phyloP scores from a whole-genome alignment of 2,888 invertebrate genomes.

The Acanthosoma haemorrhoidale region DNA sequence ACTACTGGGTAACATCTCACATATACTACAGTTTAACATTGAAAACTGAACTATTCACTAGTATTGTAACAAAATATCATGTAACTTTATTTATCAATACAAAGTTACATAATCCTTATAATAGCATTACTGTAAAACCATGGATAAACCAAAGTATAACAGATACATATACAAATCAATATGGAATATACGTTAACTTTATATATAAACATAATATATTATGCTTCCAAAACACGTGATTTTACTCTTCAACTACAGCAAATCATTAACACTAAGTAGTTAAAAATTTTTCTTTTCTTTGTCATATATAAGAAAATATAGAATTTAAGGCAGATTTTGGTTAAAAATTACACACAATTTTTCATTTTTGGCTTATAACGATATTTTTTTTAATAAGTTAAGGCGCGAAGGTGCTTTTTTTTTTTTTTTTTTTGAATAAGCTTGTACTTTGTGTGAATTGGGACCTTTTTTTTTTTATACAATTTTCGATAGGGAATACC shows the following conservation, averaged over 20 bases:
- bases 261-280: conserved; percentile 42
- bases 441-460: conserved; percentile 55
- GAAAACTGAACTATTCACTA: conserved; percentile 39
- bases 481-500: conserved; percentile 53
- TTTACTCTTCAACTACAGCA: conserved; percentile 41
- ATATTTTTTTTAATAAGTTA: conserved; percentile 56
- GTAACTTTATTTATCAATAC: conserved; percentile 33
- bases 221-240: conserved; percentile 42
- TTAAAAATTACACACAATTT: conserved; percentile 54
- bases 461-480: conserved; percentile 40
- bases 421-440: conserved; percentile 52
- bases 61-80: conserved; percentile 39
- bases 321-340: conserved; percentile 65
- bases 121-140: conserved; percentile 40
- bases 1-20: conserved; percentile 39
- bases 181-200: conserved; percentile 40
- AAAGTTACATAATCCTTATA: conserved; percentile 38
- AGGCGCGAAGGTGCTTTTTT: conserved; percentile 64
- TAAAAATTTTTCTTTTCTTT: conserved; percentile 46
- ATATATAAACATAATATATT: conserved; percentile 41
- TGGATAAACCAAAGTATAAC: conserved; percentile 40
- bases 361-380: conserved; percentile 44
- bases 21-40: conserved; percentile 39
- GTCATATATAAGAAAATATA: conserved; percentile 54
- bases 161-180: conserved; percentile 40